These are phyloP conservation scores for Xylocampa areola DNA, from an alignment of 2,888 invertebrate species.

Conservation along the genomic window DNA sequence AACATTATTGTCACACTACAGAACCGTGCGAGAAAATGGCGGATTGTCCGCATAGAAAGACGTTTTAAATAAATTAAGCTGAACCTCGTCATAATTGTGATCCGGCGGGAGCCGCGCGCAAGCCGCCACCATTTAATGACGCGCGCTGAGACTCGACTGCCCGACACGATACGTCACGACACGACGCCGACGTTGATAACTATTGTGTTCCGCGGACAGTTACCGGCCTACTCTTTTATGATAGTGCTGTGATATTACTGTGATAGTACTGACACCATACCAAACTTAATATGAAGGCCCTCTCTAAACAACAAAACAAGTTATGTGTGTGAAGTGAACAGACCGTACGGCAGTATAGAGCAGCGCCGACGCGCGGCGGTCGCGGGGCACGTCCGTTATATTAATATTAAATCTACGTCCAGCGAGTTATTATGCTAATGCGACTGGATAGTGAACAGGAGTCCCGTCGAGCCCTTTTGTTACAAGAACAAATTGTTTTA, in stretches of 20 bases:
- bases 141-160: constrained; percentile 6
- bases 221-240: too few species aligned
- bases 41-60: constrained; percentile 5
- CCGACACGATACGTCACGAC: too few species aligned
- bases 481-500: constrained; percentile 72
- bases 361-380: too few species aligned
- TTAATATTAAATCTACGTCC: constrained; percentile 58
- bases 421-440: constrained; percentile 68
- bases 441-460: constrained; percentile 68
- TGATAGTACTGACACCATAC: too few species aligned
- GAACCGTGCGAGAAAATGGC: constrained; percentile 2
- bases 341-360: too few species aligned
- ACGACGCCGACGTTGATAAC: too few species aligned
- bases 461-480: constrained; percentile 69
- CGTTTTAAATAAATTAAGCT: constrained; percentile 54
- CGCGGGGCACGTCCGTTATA: constrained; percentile 10
- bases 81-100: constrained; percentile 46
- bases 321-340: too few species aligned
- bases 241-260: too few species aligned
- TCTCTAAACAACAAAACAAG: not conserved
- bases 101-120: constrained; percentile 38
- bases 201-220: too few species aligned
- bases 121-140: constrained; percentile 35
- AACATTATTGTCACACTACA: not conserved
- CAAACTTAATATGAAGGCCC: too few species aligned